A percentile compares a stretch with the other conserved stretches of the same genome.
Conservation (phyloP, 2,888 invertebrate genomes). For the Nemoura dubitans region DNA sequence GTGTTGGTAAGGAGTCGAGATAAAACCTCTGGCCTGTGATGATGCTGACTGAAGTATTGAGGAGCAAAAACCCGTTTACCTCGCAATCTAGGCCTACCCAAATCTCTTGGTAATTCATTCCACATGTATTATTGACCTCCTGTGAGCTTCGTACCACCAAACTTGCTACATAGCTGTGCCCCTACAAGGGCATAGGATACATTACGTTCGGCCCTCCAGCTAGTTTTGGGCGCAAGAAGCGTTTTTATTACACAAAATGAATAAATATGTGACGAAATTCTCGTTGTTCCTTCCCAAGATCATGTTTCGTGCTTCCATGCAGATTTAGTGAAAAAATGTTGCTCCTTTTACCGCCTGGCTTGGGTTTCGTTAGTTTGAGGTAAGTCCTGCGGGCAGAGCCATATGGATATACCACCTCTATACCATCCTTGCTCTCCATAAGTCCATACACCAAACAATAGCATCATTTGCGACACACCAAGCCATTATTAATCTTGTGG, state of each 20-base stretch:
- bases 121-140: conserved; percentile 42
- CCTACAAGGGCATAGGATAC: conserved; percentile 32
- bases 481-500: neutral
- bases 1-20: conserved; percentile 13
- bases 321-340: neutral
- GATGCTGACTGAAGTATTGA: neutral
- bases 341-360: neutral
- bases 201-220: conserved; percentile 15
- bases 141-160: conserved; percentile 3
- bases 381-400: too few species aligned
- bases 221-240: conserved; percentile 9
- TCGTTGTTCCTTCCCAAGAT: conserved; percentile 31
- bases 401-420: too few species aligned
- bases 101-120: conserved; percentile 29
- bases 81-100: conserved; percentile 38
- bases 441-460: neutral
- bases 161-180: conserved; percentile 36
- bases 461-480: neutral
- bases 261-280: conserved; percentile 24
- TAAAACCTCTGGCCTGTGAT: neutral
- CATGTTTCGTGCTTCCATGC: conserved; percentile 17
- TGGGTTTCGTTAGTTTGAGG: neutral
- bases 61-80: conserved; percentile 40
- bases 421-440: too few species aligned
- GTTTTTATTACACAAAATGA: conserved; percentile 16